Evolutionary conservation across 2,797 vertebrate species (phyloP).

Genomic region (Pseudomugil gertrudae): DNA sequence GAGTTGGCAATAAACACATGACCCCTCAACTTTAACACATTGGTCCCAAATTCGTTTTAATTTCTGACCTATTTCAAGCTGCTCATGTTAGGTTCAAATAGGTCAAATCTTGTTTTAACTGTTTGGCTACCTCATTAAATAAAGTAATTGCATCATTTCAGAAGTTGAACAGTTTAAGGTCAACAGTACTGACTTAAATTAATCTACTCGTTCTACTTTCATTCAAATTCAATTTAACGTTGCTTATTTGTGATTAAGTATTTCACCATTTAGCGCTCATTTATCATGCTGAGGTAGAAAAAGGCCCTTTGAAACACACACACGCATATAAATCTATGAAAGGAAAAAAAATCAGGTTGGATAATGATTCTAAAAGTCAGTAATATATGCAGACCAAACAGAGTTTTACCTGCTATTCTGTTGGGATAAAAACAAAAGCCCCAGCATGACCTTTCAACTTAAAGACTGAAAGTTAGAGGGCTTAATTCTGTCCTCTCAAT

Average conservation of each 20-base stretch:
- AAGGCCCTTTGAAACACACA: background rate
- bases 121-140: too few relatives aligned
- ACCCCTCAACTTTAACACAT: background rate
- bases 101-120: too few relatives aligned
- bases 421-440: background rate
- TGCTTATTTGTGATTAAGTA: background rate
- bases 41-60: background rate
- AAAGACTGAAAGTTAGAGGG: too few relatives aligned
- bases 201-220: background rate
- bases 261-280: background rate
- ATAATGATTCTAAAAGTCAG: background rate
- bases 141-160: background rate
- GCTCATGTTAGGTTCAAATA: background rate
- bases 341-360: background rate
- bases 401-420: background rate
- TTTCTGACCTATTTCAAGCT: background rate
- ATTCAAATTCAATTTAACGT: background rate
- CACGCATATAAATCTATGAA: background rate
- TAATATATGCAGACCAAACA: background rate
- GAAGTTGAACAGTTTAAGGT: background rate
- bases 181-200: background rate
- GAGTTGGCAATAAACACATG: background rate
- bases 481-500: too few relatives aligned
- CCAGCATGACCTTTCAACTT: background rate
- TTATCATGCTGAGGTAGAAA: background rate